Evolutionary conservation across 2,797 vertebrate species (phyloP).

Genomic region (Myotis planiceps): DNA sequence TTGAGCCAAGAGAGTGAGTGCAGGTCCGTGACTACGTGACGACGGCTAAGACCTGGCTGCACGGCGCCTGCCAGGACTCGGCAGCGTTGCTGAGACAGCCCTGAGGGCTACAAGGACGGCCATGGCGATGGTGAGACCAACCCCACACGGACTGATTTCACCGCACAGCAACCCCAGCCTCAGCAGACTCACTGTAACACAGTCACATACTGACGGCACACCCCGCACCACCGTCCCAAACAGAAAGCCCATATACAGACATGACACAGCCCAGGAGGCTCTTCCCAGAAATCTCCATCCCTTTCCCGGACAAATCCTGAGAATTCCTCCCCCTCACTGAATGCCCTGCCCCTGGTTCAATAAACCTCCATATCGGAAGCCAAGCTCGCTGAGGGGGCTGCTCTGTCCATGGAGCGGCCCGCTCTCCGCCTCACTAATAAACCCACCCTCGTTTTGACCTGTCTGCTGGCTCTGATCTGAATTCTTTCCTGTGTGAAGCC

Average conservation of each 20-base stretch:
- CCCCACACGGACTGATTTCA: neutral
- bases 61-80: no score
- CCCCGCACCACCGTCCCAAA: neutral
- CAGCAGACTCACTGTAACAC: neutral
- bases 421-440: neutral
- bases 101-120: no score
- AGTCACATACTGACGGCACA: neutral
- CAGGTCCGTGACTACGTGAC: no score
- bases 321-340: neutral
- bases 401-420: neutral
- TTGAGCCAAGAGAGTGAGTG: no score
- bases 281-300: neutral
- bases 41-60: no score
- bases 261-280: neutral
- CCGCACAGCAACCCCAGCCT: neutral
- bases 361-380: neutral
- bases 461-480: neutral
- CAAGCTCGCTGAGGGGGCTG: neutral
- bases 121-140: no score
- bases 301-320: neutral
- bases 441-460: neutral
- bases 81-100: no score
- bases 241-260: neutral
- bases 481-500: neutral
- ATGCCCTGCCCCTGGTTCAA: neutral